Base-by-base conservation (phyloP, 30 jellyfish, hydroid and myxozoan genomes). In the Mastigias papua region DNA sequence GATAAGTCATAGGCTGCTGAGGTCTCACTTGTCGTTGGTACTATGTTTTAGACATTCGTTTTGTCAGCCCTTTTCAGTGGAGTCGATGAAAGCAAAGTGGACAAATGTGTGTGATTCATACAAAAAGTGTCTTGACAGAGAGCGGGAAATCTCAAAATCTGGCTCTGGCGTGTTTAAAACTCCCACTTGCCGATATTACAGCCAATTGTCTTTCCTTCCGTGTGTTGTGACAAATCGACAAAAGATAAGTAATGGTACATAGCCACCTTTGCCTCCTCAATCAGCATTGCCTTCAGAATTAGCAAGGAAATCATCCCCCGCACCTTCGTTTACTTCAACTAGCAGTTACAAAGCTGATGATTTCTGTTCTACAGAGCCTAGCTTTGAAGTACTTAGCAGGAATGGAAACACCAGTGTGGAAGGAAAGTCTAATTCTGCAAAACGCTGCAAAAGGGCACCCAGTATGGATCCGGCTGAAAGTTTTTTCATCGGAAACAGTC, bases 151-250 rank as follows among this genome's bases (percentile, higher is more conserved):
- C 31, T 32, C 82, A 70, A 70, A 70, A 26, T 70, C 82, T 26
- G 82, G 82, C 4, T 32, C 82, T 70, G 82, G 65, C 19, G 34
- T 7, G 33, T 9, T 11, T 11, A 70, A 70, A 70, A 49, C 48
- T n/a, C 82, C 82, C 34, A 70, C 61, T 5, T 70, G 82, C 82
- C 82, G 65, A 16, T 70, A 70, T 32, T 70, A 70, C 82, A 31
- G 32, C 28, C 65, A 70, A 32, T 13, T 27, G 32, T 11, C 65
- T 30, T 70, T 70, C 82, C 82, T 68, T 42, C 82, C 64, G 30
- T 28, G 32, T 70, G 82, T 70, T 1, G 30, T 70, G 17, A 70
- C 82, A 16, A 70, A 70, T 70, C 82, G 64, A 42, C 63, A 32
- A 31, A 70, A 9, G 46, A 32, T 42, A 28, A 70, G 82, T 70